Evolutionary conservation across 92 coral and sea anemone species (phyloP), one percentile per base, ranked within the genome.

Genomic region (Muricea muricata): DNA sequence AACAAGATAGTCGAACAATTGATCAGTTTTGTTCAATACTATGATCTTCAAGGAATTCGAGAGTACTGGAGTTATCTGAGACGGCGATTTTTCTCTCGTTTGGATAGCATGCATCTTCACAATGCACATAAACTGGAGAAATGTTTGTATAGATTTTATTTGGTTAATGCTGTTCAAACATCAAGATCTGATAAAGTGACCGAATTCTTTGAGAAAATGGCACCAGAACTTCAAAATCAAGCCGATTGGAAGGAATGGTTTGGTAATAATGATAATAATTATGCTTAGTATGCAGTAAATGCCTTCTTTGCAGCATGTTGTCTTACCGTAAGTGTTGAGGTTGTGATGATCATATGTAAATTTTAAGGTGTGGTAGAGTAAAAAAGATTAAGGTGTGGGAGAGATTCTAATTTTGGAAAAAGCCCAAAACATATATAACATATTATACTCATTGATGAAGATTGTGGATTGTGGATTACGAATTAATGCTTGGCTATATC

Each of bases 161-260:
- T 96, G 25, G 96, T 96, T 35, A 93, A 93, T 73, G 99, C 99
- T 4, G 65, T 96, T n/a, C 99, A 96, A 79, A 96, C 93, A 82
- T 92, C 96, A 37, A 92, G 91, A 75, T 91, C 72, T 75, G 99
- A 96, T 31, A 93, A 90, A 88, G 99, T 93, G 24, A 91, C 84
- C 12, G 99, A 96, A 65, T 96, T 96, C 84, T 96, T 96, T 88
- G 99, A 96, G 86, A 96, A 92, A 71, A 93, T 84, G 85, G 90
- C 97, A n/a, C 73, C 93, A 25, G 99, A 96, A 82, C 87, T 96
- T n/a, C 99, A 96, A 54, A 89, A 89, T 47, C 97, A 93, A 75
- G 85, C 84, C 52, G 99, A 96, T 45, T 96, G 99, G 99, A 89
- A 91, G 67, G 99, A 96, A 63, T 96, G 99, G 99, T 96, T 96